Evolutionary conservation across 2,113 vertebrate species (phyloP), one percentile per base, ranked within the genome.

Genomic region (Myocastor coypus): DNA sequence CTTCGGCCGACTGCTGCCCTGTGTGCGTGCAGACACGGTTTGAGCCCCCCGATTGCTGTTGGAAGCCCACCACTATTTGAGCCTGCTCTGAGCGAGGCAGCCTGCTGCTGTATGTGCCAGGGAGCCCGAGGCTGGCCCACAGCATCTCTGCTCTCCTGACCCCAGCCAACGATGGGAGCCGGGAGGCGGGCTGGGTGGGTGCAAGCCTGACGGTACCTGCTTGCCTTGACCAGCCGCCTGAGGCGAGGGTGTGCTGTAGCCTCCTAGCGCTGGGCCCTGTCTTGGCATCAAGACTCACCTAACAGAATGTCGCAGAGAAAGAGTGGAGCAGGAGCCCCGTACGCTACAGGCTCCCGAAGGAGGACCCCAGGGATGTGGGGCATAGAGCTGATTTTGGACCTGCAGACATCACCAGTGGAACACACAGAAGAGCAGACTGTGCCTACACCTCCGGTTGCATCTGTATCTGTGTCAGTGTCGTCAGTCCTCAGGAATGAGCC

Each of bases 81-180:
- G 40, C 50, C 14, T 26, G 1, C 0, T 11, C 9, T 37, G 10
- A 9, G 28, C 32, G 28, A 0, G 8, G 24, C 0, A 1, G 12
- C 40, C 55, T 68, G 16, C n/a, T 11, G 24, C 30, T 28, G 0
- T 34, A 3, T 61, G 28, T 52, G 32, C 75, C 12, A 4, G 34
- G 13, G 14, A 57, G 2, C 20, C 37, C 30, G 5, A 22, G 7
- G 4, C 59, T 78, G 63, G 3, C 1, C 46, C 55, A 14, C 5
- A 3, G 16, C 11, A 0, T 19, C 55, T 4, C 55, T 57, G 55
- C 16, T 57, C 55, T 57, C 52, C 52, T 55, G 12, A 13, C 52
- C 52, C 14, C 52, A 55, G 14, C 13, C 52, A 52, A 5, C 28
- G 75, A 75, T 68, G n/a, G 32, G n/a, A n/a, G 55, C 28, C 8